These are phyloP conservation scores for Archilochus colubris DNA, from an alignment of 2,113 vertebrate genomes.

Conservation along the genomic window DNA sequence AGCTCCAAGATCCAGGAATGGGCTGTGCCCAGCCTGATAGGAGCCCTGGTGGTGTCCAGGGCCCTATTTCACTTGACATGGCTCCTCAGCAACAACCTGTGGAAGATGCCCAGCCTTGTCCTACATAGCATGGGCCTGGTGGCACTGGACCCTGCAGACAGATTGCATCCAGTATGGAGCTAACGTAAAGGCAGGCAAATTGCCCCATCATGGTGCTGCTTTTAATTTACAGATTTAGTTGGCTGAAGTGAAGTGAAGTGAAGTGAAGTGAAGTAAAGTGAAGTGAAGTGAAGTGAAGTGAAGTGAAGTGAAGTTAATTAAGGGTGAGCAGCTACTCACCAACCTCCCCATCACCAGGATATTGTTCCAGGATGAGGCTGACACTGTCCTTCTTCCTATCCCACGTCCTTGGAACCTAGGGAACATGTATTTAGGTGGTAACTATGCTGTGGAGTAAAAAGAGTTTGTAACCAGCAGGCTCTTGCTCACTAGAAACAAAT, in stretches of 20 bases:
- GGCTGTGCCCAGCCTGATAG: not conserved
- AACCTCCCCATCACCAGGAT: not conserved
- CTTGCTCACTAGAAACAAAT: not conserved
- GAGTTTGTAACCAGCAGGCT: not conserved
- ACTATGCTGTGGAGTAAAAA: not conserved
- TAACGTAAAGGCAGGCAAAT: not conserved
- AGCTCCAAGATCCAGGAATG: not conserved
- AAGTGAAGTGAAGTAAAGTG: not conserved
- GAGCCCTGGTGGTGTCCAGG: not conserved
- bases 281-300: no score
- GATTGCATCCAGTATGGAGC: not conserved
- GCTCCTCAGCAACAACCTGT: not conserved
- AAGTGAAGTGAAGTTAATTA: no score
- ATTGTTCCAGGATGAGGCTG: not conserved
- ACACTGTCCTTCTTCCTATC: not conserved
- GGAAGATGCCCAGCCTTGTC: not conserved
- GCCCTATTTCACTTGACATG: accelerated
- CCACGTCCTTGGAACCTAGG: not conserved
- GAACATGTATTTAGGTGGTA: not conserved
- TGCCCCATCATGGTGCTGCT: accelerated
- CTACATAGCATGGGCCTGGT: not conserved
- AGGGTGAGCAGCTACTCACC: not conserved
- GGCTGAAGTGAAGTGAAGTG: not conserved
- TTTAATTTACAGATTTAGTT: not conserved
- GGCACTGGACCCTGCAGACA: not conserved